These are phyloP conservation scores for Mormyrus hasselquistii DNA, from an alignment of 2,797 vertebrate genomes.

Conservation along the genomic window DNA sequence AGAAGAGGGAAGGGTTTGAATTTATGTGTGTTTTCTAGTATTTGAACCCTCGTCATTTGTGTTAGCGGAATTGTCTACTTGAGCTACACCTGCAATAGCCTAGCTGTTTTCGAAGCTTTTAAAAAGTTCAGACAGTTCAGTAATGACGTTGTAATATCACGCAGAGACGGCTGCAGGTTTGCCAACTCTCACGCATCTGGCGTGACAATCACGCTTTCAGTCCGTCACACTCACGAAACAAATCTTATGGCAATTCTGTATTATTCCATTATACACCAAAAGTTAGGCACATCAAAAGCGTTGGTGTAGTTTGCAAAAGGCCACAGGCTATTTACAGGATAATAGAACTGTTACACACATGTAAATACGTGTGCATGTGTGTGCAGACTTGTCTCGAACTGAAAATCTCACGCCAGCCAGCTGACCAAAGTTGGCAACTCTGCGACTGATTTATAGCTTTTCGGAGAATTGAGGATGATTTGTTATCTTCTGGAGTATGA, in stretches of 20 bases:
- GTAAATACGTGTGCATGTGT: background rate
- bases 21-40: background rate
- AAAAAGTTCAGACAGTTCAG: background rate
- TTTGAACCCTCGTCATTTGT: background rate
- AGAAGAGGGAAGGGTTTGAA: background rate
- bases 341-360: background rate
- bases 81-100: background rate
- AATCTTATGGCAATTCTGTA: background rate
- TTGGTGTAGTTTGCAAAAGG: background rate
- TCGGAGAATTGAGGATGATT: background rate
- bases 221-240: background rate
- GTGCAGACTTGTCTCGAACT: background rate
- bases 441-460: background rate
- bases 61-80: background rate
- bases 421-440: background rate
- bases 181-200: background rate
- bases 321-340: background rate
- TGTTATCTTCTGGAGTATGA: background rate
- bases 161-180: background rate
- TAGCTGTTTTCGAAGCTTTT: background rate
- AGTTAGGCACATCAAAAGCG: background rate
- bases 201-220: background rate
- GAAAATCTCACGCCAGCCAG: background rate
- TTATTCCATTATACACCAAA: background rate
- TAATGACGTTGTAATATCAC: background rate